Conservation (phyloP, 2,113 vertebrate species). For the Forbesichthys papilliferus region DNA sequence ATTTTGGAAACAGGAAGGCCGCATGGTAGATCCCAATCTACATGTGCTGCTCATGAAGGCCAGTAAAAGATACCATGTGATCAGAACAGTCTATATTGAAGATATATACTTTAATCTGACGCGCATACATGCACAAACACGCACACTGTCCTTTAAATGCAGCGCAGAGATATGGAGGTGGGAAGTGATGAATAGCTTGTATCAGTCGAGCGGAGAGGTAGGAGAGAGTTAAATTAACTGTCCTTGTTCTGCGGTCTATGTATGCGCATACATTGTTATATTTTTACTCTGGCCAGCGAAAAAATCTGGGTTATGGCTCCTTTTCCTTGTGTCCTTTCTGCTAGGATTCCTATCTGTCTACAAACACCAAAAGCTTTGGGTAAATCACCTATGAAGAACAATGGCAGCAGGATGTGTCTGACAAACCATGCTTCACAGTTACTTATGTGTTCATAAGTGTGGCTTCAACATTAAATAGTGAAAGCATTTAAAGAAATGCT, state of each 20-base stretch:
- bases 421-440: constrained; percentile 36
- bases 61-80: constrained; percentile 21
- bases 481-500: constrained; percentile 15
- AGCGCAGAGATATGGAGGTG: constrained; percentile 56
- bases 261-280: constrained; percentile 75
- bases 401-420: constrained; percentile 6
- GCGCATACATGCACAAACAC: constrained; percentile 4
- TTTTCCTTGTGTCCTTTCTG: constrained; percentile 59
- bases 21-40: constrained; percentile 4
- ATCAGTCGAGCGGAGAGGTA: constrained; percentile 60
- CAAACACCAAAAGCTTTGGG: constrained; percentile 36
- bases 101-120: constrained; percentile 51
- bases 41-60: constrained; percentile 23
- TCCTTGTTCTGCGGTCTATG: constrained; percentile 73
- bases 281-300: constrained; percentile 65
- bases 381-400: constrained; percentile 18
- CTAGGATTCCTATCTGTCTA: constrained; percentile 43
- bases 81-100: constrained; percentile 31
- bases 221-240: constrained; percentile 75
- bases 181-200: constrained; percentile 66
- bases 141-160: constrained; percentile 36
- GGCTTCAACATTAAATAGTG: constrained; percentile 5
- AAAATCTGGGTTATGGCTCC: constrained; percentile 68
- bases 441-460: constrained; percentile 26
- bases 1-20: constrained; percentile 12